These are phyloP conservation scores for Pitta sordida DNA, from an alignment of 2,113 vertebrate species.

Conservation along the genomic window DNA sequence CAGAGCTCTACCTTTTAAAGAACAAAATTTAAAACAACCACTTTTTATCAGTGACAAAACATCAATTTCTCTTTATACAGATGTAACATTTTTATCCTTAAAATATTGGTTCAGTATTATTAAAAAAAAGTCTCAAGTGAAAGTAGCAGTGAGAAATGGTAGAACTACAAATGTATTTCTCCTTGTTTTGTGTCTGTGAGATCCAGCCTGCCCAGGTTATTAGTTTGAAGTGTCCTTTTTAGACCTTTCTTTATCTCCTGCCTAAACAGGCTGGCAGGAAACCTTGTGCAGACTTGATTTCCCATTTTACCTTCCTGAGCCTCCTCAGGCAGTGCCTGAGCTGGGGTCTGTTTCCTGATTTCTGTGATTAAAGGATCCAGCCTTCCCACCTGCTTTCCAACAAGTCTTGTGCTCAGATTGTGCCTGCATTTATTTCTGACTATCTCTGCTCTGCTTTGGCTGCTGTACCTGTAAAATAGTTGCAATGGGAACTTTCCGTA, in stretches of 20 bases:
- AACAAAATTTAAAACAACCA: not conserved
- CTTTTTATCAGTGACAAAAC: not conserved
- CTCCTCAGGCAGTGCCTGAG: not conserved
- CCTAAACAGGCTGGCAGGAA: not conserved
- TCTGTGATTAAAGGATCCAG: not conserved
- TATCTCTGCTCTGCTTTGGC: not conserved
- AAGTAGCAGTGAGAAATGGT: not conserved
- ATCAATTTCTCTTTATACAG: not conserved
- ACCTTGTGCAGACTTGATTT: not conserved
- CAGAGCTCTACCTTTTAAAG: not conserved
- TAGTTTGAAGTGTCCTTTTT: not conserved
- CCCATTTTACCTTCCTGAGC: not conserved
- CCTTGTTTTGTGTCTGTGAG: not conserved
- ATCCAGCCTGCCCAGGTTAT: not conserved
- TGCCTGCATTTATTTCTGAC: not conserved
- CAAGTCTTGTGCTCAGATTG: not conserved
- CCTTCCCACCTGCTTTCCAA: not conserved
- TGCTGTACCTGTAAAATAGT: not conserved
- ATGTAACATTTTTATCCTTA: not conserved
- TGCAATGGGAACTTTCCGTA: not conserved
- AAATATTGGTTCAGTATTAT: not conserved
- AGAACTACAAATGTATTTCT: not conserved
- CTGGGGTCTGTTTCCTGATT: not conserved
- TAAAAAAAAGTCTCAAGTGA: not conserved
- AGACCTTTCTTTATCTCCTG: not conserved